phyloP scores from a whole-genome alignment of 2,888 invertebrate genomes.

The Xanthia icteritia region DNA sequence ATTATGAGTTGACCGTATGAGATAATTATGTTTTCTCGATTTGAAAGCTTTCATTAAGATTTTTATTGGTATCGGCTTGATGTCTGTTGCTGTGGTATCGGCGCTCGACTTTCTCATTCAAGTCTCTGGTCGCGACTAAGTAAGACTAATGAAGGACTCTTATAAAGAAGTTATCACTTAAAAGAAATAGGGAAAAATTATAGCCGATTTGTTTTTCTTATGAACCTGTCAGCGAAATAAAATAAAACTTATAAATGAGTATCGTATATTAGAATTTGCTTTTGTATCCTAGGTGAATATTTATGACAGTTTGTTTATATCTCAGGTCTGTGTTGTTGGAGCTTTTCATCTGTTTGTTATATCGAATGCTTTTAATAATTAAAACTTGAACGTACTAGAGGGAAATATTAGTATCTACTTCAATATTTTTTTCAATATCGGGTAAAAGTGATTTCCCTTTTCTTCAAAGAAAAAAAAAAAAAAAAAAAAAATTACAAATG shows the following conservation, averaged over 20 bases:
- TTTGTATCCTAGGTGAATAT: conserved; percentile 6
- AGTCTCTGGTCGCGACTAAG: background rate
- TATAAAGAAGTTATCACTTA: conserved; percentile 18
- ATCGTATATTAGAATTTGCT: conserved; percentile 30
- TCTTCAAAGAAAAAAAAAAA: background rate
- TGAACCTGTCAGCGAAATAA: conserved; percentile 12
- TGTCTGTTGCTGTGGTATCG: background rate
- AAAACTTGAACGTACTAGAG: background rate
- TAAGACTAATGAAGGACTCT: conserved; percentile 30
- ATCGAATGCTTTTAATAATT: background rate
- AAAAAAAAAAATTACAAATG: background rate
- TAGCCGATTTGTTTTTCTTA: conserved; percentile 38
- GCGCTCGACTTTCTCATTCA: conserved; percentile 1
- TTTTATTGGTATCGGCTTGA: background rate
- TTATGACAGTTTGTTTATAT: conserved; percentile 8
- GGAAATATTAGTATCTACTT: background rate
- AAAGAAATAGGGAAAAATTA: conserved; percentile 42
- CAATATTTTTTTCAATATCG: background rate
- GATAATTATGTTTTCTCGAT: background rate
- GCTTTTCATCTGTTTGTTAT: background rate
- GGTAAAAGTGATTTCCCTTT: background rate
- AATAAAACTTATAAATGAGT: conserved; percentile 49
- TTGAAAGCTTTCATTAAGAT: background rate
- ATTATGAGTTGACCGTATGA: background rate
- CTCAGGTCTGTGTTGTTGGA: background rate